Base-by-base conservation (phyloP, 2,113 vertebrate species). In the Larimichthys polyactis region DNA sequence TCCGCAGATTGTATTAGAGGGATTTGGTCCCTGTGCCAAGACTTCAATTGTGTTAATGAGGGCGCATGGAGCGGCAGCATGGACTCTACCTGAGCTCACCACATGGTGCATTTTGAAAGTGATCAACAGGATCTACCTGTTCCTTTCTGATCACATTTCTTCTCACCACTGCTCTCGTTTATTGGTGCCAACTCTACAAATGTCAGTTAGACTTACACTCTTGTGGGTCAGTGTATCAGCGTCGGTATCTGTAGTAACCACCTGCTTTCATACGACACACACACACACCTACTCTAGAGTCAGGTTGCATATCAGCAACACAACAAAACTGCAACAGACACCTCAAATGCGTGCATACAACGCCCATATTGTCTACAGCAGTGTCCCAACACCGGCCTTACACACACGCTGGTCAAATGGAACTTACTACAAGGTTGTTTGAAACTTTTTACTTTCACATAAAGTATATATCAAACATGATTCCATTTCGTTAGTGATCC, bases 1-100 rank as follows among this genome's bases (percentile, higher is more conserved):
- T 19, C 66, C 86, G 84, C 81, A 79, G 87, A 90, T 89, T 87
- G 82, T 81, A 78, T 82, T 66, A 81, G 82, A 84, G 79, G 92
- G 91, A 93, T 82, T 83, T 52, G 40, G 16, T 51, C 24, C 29
- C 82, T 36, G 64, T 75, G 83, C 83, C 81, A 75, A 71, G 19
- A 55, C 64, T 63, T 52, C 63, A 62, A 19, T 58, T 75, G 60
- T 29, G 62, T 65, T 72, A 88, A 83, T 75, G 71, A 75, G 84
- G 83, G 49, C 74, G 55, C 17, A 3, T 55, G 70, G 60, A 43
- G 20, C 5, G 48, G 48, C 20, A 36, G 59, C 46, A 49, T 19
- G 24, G 40, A 15, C 51, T 69, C 24, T 5, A 4, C 49, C 15
- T 24, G 48, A 32, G 8, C 19, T 20, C 3, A 19, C 54, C 43